These are phyloP conservation scores for Mycetomoellerius zeteki DNA, from an alignment of 1,140 invertebrate genomes.

Conservation along the genomic window DNA sequence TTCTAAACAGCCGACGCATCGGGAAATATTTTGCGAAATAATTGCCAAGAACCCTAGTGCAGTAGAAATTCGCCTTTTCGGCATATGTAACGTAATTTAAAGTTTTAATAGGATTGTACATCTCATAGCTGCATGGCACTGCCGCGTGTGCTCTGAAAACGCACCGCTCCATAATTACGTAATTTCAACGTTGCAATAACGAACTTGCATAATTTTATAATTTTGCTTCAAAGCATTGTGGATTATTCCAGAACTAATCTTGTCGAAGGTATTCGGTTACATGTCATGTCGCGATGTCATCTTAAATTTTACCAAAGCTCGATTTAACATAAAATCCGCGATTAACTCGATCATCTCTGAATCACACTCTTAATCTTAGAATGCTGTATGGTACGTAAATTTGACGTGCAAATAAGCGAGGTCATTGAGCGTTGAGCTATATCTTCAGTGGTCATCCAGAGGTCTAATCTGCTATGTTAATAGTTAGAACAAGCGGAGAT, in stretches of 20 bases:
- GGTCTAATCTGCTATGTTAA: no score
- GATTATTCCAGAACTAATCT: background rate
- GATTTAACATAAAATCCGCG: background rate
- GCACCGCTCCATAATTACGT: constrained; percentile 12
- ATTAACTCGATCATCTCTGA: constrained; percentile 2
- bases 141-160: background rate
- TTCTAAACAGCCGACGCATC: background rate
- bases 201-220: constrained; percentile 44
- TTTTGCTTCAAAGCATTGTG: background rate
- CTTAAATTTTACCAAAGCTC: background rate
- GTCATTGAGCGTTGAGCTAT: no score
- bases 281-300: background rate
- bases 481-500: no score
- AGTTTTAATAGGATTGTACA: constrained; percentile 45
- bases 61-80: constrained; percentile 33
- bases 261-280: background rate
- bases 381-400: no score
- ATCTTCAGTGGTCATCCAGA: no score
- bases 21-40: constrained; percentile 18
- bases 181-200: constrained; percentile 2
- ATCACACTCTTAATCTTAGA: no score
- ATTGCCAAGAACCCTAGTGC: constrained; percentile 13
- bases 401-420: no score
- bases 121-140: background rate
- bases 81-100: constrained; percentile 46